A percentile compares a stretch with the other conserved stretches of the same genome.
phyloP scores from a whole-genome alignment of 2,113 vertebrate species.

The Canis aureus region DNA sequence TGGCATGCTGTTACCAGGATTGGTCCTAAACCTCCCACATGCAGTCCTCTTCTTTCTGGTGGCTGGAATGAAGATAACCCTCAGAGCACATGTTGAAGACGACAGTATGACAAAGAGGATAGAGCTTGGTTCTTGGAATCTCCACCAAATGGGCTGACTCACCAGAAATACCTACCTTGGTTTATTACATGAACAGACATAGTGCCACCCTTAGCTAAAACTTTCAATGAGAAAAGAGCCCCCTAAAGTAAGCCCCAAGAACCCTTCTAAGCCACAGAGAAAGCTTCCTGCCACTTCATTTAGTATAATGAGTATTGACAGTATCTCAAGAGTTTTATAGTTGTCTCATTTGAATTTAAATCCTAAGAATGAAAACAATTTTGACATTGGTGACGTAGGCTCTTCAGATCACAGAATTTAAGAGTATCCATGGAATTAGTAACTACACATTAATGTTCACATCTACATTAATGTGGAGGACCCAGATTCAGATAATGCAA shows the following conservation, averaged over 20 bases:
- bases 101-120: neutral
- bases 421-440: neutral
- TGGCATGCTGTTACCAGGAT: neutral
- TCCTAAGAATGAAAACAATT: neutral
- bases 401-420: neutral
- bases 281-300: constrained; percentile 60
- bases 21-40: neutral
- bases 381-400: neutral
- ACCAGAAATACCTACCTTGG: neutral
- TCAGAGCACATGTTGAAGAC: neutral
- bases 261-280: neutral
- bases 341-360: neutral
- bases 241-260: neutral
- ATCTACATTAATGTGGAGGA: neutral
- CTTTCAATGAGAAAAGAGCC: neutral
- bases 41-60: neutral
- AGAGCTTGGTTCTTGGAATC: neutral
- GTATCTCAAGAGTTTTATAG: neutral
- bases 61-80: neutral
- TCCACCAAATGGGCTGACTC: neutral
- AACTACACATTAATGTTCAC: neutral
- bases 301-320: constrained; percentile 5
- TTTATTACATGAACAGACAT: neutral
- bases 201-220: neutral
- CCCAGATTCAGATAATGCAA: neutral